Conservation (phyloP, 2,888 invertebrate species). For the Megalurothrips usitatus region DNA sequence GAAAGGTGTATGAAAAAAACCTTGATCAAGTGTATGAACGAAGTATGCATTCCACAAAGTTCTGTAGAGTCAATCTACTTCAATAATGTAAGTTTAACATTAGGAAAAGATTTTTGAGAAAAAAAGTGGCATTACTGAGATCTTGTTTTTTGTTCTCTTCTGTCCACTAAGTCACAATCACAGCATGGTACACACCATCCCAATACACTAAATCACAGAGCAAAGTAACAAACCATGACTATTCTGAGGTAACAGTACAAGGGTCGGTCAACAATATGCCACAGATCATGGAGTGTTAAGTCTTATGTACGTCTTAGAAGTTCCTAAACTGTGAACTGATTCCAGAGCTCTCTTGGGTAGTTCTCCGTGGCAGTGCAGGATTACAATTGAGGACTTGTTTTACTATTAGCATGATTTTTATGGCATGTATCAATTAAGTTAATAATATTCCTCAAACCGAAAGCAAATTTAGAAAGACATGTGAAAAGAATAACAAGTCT, state of each 20-base stretch:
- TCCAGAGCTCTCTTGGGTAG: not conserved
- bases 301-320: constrained; percentile 27
- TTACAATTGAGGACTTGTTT: not conserved
- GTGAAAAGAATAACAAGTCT: not conserved
- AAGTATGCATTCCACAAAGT: not conserved
- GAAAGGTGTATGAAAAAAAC: no score
- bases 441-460: not conserved
- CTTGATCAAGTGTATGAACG: not conserved
- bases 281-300: constrained; percentile 27
- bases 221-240: constrained; percentile 20
- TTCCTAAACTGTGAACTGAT: constrained; percentile 10
- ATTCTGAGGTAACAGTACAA: constrained; percentile 16
- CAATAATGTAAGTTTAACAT: not conserved
- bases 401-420: not conserved
- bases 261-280: not conserved
- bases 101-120: not conserved
- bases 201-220: constrained; percentile 26
- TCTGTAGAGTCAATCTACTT: not conserved
- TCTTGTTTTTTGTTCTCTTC: not conserved
- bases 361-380: constrained; percentile 17
- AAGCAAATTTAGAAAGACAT: not conserved
- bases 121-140: not conserved
- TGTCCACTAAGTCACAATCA: constrained; percentile 10
- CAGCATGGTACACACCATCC: not conserved
- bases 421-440: not conserved